A percentile compares a stretch with the other conserved stretches of the same genome.
These are phyloP conservation scores for Isichthys henryi DNA, from an alignment of 2,113 vertebrate species.

Conservation along the genomic window DNA sequence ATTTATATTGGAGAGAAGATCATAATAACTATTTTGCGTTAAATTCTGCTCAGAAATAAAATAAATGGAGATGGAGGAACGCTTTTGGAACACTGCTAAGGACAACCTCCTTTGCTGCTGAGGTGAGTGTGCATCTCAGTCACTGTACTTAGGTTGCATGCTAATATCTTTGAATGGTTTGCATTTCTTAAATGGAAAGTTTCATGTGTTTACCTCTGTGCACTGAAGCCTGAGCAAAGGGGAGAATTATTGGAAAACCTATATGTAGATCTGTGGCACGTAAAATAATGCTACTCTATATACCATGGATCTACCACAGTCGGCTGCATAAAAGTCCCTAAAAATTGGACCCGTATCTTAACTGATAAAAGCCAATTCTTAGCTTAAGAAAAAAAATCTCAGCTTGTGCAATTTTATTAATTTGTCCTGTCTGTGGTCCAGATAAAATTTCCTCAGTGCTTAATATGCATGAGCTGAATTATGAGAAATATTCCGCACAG, in stretches of 20 bases:
- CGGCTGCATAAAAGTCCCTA: neutral
- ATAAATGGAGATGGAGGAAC: slow-evolving; percentile 3
- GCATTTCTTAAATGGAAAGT: neutral
- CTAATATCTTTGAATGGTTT: neutral
- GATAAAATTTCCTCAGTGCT: neutral
- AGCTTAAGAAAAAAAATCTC: neutral
- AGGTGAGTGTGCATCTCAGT: neutral
- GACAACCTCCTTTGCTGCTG: neutral
- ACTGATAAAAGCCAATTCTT: neutral
- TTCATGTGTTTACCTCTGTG: neutral
- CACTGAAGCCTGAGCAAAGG: neutral
- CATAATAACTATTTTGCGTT: neutral
- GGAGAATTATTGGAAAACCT: neutral
- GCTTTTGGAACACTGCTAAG: neutral
- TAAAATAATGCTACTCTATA: neutral
- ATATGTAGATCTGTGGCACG: neutral
- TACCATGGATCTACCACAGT: neutral
- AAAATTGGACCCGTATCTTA: neutral
- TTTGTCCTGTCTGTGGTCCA: neutral
- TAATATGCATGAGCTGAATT: neutral
- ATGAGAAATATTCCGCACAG: neutral
- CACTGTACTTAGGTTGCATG: neutral
- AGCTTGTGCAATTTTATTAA: neutral
- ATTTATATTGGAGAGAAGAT: neutral
- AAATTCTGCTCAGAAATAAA: neutral